Percentiles rank a stretch among this genome's conserved stretches.
These are phyloP conservation scores for Notodonta dromedarius DNA, from an alignment of 2,888 invertebrate species.

Conservation along the genomic window DNA sequence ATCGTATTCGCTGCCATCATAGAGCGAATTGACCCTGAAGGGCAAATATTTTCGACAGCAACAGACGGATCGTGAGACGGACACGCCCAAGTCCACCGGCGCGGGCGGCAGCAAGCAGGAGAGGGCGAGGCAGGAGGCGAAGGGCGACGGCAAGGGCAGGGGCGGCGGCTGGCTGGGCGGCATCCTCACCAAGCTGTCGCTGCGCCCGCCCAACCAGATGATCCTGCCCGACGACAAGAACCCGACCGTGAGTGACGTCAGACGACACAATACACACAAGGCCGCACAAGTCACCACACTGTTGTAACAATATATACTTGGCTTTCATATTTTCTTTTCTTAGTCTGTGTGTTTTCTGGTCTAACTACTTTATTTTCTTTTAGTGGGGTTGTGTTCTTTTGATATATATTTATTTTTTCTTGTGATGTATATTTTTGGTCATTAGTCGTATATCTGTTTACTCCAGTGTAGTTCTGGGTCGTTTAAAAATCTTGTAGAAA, in stretches of 20 bases:
- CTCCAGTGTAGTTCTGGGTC: too few species aligned
- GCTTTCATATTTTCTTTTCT: background rate
- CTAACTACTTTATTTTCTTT: too few species aligned
- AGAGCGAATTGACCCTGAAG: too few species aligned
- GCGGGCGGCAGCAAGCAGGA: conserved; percentile 25
- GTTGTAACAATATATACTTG: conserved; percentile 35
- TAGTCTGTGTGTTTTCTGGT: too few species aligned
- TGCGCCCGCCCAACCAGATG: conserved; percentile 97
- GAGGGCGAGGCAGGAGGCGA: conserved; percentile 32
- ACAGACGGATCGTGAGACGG: conserved; percentile 88
- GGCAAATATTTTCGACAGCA: conserved; percentile 23
- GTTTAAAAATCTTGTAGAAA: too few species aligned
- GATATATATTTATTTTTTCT: background rate
- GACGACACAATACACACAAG: conserved; percentile 3
- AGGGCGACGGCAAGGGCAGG: conserved; percentile 34
- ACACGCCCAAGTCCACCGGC: conserved; percentile 58
- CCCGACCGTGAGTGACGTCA: conserved; percentile 87
- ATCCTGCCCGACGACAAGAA: conserved; percentile 97
- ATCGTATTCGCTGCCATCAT: too few species aligned
- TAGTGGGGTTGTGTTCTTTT: background rate
- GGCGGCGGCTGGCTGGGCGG: conserved; percentile 93
- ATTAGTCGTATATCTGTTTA: too few species aligned
- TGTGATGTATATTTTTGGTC: background rate
- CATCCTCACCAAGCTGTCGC: conserved; percentile 91
- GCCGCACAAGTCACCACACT: conserved; percentile 46